A percentile compares a stretch with the other conserved stretches of the same genome.
Evolutionary conservation across 2,113 vertebrate species (phyloP).

Genomic region (Carassius auratus): DNA sequence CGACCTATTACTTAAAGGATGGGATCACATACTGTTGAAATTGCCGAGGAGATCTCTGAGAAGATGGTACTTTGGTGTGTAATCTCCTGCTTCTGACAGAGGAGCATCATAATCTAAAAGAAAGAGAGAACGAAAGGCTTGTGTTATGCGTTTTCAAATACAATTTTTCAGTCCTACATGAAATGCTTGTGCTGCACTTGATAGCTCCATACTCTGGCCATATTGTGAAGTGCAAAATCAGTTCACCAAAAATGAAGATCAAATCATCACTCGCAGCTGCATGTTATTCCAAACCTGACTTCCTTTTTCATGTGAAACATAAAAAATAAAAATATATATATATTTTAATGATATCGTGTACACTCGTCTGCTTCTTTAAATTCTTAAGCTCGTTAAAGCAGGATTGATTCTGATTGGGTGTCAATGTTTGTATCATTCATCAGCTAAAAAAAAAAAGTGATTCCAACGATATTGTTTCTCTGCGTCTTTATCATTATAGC

Average conservation of each 20-base stretch:
- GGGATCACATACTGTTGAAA: conserved; percentile 75
- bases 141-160: neutral
- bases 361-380: too few relatives aligned
- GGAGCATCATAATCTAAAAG: conserved; percentile 91
- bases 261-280: neutral
- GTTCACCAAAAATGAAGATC: neutral
- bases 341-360: neutral
- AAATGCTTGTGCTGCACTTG: neutral
- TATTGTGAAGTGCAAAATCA: neutral
- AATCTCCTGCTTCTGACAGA: conserved; percentile 91
- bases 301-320: neutral
- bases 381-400: too few relatives aligned
- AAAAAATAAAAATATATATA: neutral
- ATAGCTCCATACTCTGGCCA: neutral
- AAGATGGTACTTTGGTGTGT: conserved; percentile 89
- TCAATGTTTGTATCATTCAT: too few relatives aligned
- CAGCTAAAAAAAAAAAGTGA: too few relatives aligned
- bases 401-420: too few relatives aligned
- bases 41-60: conserved; percentile 82
- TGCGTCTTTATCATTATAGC: too few relatives aligned
- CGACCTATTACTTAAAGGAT: neutral
- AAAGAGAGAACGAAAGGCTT: neutral
- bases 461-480: too few relatives aligned
- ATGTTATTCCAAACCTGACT: neutral
- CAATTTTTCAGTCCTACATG: neutral